Conservation (phyloP, 2,888 invertebrate species). For the Petrolisthes manimaculis region DNA sequence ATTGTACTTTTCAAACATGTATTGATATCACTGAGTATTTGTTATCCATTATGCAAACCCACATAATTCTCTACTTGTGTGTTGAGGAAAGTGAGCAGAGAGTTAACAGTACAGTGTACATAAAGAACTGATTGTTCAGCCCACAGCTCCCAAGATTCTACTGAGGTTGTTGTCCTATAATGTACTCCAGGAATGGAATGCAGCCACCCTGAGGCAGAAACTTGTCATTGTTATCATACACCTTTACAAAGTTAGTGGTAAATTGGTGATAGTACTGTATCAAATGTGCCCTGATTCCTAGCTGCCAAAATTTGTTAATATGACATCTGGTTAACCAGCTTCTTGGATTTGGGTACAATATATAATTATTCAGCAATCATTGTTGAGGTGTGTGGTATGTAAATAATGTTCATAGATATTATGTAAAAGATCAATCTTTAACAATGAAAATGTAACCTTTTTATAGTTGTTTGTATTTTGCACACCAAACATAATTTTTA, state of each 20-base stretch:
- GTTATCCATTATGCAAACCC: too few species aligned
- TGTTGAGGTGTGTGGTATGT: conserved; percentile 37
- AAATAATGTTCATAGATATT: conserved; percentile 39
- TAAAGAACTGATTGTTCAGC: too few species aligned
- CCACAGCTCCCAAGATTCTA: not conserved
- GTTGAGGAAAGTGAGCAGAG: too few species aligned
- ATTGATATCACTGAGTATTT: too few species aligned
- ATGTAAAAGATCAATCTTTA: conserved; percentile 25
- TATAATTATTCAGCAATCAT: conserved; percentile 7
- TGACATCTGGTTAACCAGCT: not conserved
- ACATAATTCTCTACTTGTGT: too few species aligned
- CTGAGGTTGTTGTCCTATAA: not conserved
- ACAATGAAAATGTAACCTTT: not conserved
- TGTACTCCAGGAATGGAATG: not conserved
- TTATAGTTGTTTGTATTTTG: not conserved
- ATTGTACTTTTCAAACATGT: too few species aligned
- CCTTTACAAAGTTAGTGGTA: not conserved
- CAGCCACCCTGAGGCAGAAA: too few species aligned
- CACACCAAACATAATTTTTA: too few species aligned
- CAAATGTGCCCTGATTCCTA: not conserved
- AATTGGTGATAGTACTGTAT: not conserved
- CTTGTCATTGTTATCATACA: not conserved
- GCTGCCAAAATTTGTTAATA: not conserved
- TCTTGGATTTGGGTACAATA: not conserved
- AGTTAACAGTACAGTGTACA: too few species aligned